Percentiles rank a stretch among this genome's conserved stretches.
These are phyloP conservation scores for Micronycteris hirsuta DNA, from an alignment of 2,113 vertebrate species.

Conservation along the genomic window DNA sequence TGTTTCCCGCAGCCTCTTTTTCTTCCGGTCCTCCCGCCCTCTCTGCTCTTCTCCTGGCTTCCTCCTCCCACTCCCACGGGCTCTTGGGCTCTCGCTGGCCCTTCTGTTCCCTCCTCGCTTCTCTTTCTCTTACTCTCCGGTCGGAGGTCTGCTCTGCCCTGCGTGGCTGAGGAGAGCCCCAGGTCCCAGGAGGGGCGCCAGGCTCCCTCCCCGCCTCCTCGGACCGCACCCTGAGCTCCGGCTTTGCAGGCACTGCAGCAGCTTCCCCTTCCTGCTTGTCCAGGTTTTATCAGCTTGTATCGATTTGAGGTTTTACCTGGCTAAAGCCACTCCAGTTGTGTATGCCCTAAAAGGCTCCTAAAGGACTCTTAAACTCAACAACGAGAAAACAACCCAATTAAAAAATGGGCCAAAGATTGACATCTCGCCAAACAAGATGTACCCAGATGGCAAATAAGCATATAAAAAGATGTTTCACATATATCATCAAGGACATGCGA, in stretches of 20 bases:
- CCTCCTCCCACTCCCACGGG: no score
- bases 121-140: not conserved
- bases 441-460: not conserved
- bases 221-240: no score
- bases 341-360: not conserved
- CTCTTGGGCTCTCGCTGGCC: not conserved
- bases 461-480: not conserved
- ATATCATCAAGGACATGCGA: not conserved
- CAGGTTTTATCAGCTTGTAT: not conserved
- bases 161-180: not conserved
- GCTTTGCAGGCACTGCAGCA: not conserved
- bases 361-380: not conserved
- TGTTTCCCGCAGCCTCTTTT: no score
- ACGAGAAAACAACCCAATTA: not conserved
- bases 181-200: fast-evolving
- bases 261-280: not conserved
- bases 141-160: not conserved
- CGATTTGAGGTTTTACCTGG: not conserved
- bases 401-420: not conserved
- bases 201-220: no score
- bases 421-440: not conserved
- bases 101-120: not conserved
- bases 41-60: no score
- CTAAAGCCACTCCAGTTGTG: not conserved
- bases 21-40: no score